Base-by-base conservation (phyloP, 2,888 invertebrate species). In the Alentia gelatinosa region DNA sequence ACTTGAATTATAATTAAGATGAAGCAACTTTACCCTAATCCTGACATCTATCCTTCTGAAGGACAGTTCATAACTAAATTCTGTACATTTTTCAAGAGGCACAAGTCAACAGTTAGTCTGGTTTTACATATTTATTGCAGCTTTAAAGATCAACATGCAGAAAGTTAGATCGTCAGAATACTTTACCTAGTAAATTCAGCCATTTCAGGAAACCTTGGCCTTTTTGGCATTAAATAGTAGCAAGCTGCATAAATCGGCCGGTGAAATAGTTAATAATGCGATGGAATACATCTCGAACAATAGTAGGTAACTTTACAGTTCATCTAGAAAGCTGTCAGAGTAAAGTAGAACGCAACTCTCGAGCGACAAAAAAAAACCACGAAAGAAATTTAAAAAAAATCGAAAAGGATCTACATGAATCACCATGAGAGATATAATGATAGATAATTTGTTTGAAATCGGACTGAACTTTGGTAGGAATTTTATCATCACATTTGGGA, bases 401-500 rank as follows among this genome's bases (percentile, higher is more conserved):
- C n/a, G n/a, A n/a, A n/a, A n/a, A n/a, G n/a, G n/a, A n/a, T n/a
- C n/a, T n/a, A 56, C 56, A 56, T n/a, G 56, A n/a, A 56, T 5
- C n/a, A 56, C n/a, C 3, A 12, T 56, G 56, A n/a, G 19, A n/a
- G 56, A 19, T 56, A 12, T 5, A 19, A 56, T 56, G n/a, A 56
- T 47, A 74, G 3, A 4, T 74, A 74, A 30, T 3, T 74, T 74
- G 74, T 74, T 74, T 33, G 12, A 1, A 74, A 30, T 15, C 30
- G 74, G 63, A 63, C 63, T 63, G n/a, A 63, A 63, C 15, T 63
- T n/a, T 12, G 56, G 56, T 56, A 4, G 47, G 19, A 33, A 33
- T 74, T 74, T 74, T 33, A 26, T 33, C 74, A 74, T 74, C 74
- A 74, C 74, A 74, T 33, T 74, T 74, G 26, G 74, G 56, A 56